Percentiles rank a stretch among this genome's conserved stretches.
Evolutionary conservation across 2,113 vertebrate genomes (phyloP).

Genomic region (Dermatemys mawii): DNA sequence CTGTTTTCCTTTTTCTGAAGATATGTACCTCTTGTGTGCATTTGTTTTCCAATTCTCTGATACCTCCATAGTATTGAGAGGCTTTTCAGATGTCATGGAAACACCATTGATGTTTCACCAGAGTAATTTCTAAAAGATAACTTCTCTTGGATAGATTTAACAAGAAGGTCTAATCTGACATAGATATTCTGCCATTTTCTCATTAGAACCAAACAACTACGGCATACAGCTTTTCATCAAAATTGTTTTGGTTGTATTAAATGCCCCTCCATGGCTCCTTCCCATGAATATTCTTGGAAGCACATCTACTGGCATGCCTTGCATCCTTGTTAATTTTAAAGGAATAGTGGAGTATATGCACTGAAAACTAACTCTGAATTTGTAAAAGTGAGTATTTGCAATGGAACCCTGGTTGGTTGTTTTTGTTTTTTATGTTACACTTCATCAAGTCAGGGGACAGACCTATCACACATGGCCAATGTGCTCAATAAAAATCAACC

Average conservation of each 20-base stretch:
- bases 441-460: neutral
- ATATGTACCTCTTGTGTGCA: no score
- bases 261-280: neutral
- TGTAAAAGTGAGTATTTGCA: neutral
- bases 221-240: neutral
- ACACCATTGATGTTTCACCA: no score
- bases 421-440: neutral
- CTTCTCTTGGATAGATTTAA: no score
- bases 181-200: neutral
- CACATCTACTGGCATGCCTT: neutral
- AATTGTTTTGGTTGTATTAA: neutral
- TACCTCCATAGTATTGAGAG: neutral
- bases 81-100: no score
- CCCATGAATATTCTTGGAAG: neutral
- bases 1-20: rapidly evolving
- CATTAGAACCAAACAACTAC: neutral
- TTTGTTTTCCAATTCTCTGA: no score
- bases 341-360: neutral
- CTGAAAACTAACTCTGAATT: neutral
- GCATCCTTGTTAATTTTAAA: neutral
- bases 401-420: neutral
- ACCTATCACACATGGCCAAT: rapidly evolving
- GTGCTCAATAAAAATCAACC: neutral
- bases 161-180: neutral
- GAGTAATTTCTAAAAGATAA: neutral